Evolutionary conservation across 2,113 vertebrate species (phyloP).

Genomic region (Neogale vison): DNA sequence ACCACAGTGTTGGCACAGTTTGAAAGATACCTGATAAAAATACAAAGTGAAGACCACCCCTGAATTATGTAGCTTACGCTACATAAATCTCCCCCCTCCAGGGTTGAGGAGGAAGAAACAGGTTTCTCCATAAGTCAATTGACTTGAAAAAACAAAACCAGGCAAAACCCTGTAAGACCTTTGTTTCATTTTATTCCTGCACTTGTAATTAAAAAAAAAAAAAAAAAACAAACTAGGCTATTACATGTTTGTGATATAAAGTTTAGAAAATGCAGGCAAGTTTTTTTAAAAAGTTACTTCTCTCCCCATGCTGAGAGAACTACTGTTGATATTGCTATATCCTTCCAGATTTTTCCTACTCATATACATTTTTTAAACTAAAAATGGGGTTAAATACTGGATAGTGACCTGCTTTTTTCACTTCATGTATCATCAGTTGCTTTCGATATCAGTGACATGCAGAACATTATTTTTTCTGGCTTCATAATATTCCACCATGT

Average conservation of each 20-base stretch:
- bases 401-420: not conserved
- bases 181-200: constrained; percentile 48
- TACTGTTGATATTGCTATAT: not conserved
- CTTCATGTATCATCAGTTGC: not conserved
- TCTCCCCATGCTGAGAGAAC: not conserved
- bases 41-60: constrained; percentile 12
- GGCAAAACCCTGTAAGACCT: not conserved
- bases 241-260: not conserved
- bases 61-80: constrained; percentile 39
- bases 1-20: constrained; percentile 50
- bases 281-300: not conserved
- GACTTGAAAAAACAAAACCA: not conserved
- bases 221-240: not conserved
- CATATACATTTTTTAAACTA: not conserved
- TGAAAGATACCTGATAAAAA: constrained; percentile 62
- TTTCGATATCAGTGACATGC: not conserved
- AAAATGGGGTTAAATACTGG: not conserved
- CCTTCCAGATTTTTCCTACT: not conserved
- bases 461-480: not conserved
- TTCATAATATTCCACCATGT: constrained; percentile 14
- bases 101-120: not conserved
- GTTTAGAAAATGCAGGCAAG: not conserved
- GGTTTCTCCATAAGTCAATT: constrained; percentile 7
- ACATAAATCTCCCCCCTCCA: not conserved
- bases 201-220: not conserved